Evolutionary conservation across 2,797 vertebrate species (phyloP).

Genomic region (Pantherophis vulpinus): DNA sequence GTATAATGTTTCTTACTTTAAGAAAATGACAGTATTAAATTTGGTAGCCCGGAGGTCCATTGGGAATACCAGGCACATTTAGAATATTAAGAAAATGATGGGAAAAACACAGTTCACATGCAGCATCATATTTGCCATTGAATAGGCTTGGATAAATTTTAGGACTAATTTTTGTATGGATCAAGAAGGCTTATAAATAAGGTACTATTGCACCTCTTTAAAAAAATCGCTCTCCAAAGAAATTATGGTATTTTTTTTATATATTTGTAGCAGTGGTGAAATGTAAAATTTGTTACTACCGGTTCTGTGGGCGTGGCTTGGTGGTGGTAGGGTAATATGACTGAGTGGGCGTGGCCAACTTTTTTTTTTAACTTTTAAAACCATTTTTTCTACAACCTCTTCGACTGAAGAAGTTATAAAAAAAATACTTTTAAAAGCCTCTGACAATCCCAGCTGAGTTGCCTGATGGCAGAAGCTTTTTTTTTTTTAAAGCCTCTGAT

Average conservation of each 20-base stretch:
- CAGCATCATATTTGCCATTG: neutral
- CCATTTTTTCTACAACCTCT: no score
- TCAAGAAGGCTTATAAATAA: neutral
- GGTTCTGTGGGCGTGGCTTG: no score
- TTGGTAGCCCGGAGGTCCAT: neutral
- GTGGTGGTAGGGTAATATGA: no score
- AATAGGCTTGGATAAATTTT: neutral
- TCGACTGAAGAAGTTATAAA: no score
- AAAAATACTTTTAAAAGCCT: no score
- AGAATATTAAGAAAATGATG: neutral
- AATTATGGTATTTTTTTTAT: neutral
- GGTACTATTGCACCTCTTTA: neutral
- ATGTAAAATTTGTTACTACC: no score
- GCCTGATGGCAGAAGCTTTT: no score
- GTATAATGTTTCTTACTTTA: neutral
- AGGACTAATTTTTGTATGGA: neutral
- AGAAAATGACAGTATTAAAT: neutral
- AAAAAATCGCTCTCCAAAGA: neutral
- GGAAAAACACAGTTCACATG: neutral
- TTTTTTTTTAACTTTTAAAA: no score
- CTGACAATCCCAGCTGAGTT: no score
- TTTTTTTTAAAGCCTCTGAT: no score
- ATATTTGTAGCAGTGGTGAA: neutral
- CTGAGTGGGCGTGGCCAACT: no score
- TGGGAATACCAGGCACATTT: neutral